Base-by-base conservation (phyloP, 2,797 vertebrate genomes). In the Pogoniulus pusillus region DNA sequence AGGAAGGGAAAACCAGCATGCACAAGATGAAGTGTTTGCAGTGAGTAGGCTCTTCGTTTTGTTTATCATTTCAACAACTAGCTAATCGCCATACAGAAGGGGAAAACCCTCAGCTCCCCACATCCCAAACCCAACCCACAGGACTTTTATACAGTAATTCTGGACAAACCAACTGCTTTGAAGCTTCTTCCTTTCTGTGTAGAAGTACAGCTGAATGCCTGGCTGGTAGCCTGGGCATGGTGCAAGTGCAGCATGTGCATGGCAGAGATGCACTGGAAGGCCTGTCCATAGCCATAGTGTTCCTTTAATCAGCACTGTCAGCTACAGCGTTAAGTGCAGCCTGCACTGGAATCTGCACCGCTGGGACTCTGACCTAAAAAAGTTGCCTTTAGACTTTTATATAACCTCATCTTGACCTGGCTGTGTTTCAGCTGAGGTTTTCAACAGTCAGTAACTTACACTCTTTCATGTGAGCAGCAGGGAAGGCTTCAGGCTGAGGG, bases 401-500 rank as follows among this genome's bases (percentile, higher is more conserved):
- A 70, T 94, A 96, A 96, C 95, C 94, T 94, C 86, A 64, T 93
- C 76, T 83, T 96, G 93, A 96, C 95, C 95, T 95, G 95, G 93
- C 95, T 96, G 76, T 49, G 41, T 90, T 95, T 95, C 93, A 95
- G 66, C 91, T 87, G 75, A 93, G 77, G 90, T 93, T 94, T 95
- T 95, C 93, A 95, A 70, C 93, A 95, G 91, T 91, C 83, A 87
- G 93, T 95, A 95, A 96, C 75, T 94, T 90, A 95, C 30, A 77
- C 91, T 85, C 91, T 96, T 95, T 94, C 95, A 96, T 94, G 91
- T 93, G 84, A 95, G 84, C 88, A 92, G 94, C 90, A 95, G 90
- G 93, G 90, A 95, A 95, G 93, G 53, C 79, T 94, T 90, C 79
- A 94, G 91, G 58, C 90, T 78, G 76, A 92, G 76, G 84, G 93